phyloP scores from a whole-genome alignment of 1,140 invertebrate species.

The Caenorhabditis latens region DNA sequence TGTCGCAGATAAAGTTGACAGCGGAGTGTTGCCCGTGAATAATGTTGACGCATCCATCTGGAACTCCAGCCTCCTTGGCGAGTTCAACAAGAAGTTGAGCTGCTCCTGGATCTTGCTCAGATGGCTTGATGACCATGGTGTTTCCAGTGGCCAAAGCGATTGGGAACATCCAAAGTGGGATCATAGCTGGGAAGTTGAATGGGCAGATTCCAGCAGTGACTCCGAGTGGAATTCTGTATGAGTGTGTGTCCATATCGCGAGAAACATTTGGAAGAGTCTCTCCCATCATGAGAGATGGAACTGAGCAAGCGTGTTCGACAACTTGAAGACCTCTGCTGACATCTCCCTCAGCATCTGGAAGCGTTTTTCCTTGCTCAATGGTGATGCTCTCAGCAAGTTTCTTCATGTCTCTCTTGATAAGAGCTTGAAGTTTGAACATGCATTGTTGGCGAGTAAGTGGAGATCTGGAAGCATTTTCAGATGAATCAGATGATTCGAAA shows the following conservation, averaged over 20 bases:
- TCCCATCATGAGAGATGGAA: conserved; percentile 90
- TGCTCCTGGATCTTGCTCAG: conserved; percentile 95
- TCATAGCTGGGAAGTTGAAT: conserved; percentile 95
- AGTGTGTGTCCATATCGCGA: conserved; percentile 81
- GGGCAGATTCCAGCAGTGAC: conserved; percentile 83
- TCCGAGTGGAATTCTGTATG: conserved; percentile 90
- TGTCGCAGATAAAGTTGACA: conserved; percentile 96
- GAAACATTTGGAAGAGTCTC: conserved; percentile 87
- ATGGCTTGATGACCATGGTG: conserved; percentile 86
- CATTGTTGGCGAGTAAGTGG: conserved; percentile 92
- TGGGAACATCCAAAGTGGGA: conserved; percentile 99
- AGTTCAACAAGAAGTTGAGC: conserved; percentile 93
- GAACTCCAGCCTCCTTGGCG: conserved; percentile 87
- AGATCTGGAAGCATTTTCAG: conserved; percentile 80
- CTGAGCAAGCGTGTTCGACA: conserved; percentile 94
- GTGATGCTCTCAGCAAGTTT: conserved; percentile 92
- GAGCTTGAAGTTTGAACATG: conserved; percentile 91
- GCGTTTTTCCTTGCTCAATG: conserved; percentile 95
- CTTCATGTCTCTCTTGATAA: conserved; percentile 86
- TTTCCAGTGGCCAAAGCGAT: conserved; percentile 91
- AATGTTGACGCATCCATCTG: conserved; percentile 92
- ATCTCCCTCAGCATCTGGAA: conserved; percentile 96
- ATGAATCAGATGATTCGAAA: neutral
- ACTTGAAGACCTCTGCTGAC: conserved; percentile 96
- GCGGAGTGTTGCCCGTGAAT: conserved; percentile 94